Evolutionary conservation across 92 coral and sea anemone species (phyloP).

Genomic region (Zoanthus sociatus): DNA sequence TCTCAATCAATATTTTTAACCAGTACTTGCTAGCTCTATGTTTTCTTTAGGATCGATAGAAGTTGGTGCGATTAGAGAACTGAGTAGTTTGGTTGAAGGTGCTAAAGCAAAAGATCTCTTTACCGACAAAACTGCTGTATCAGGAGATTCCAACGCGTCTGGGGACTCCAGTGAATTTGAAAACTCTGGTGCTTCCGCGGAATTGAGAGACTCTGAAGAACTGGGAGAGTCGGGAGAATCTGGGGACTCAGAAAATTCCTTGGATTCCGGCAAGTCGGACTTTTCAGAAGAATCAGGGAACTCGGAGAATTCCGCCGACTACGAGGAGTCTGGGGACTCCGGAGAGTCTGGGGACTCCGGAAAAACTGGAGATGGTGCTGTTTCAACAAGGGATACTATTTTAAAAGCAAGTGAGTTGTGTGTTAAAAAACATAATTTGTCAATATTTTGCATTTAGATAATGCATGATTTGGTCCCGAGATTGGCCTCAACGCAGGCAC

Average conservation of each 20-base stretch:
- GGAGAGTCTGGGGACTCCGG: not conserved
- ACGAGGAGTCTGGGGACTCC: not conserved
- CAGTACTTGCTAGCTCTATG: too few species aligned
- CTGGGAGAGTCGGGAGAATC: slow-evolving; percentile 2
- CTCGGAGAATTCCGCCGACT: not conserved
- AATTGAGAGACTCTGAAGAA: not conserved
- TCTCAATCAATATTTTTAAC: too few species aligned
- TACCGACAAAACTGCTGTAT: not conserved
- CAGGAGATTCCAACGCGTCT: not conserved
- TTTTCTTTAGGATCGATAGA: too few species aligned
- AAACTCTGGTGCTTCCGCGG: not conserved
- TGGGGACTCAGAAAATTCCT: not conserved
- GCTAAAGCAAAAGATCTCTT: not conserved
- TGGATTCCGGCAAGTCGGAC: not conserved
- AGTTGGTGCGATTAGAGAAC: not conserved
- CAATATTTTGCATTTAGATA: too few species aligned
- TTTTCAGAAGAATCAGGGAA: not conserved
- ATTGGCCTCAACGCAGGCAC: too few species aligned
- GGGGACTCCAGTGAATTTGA: not conserved
- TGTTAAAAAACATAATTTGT: too few species aligned
- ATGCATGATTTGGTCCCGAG: too few species aligned
- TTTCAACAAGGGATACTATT: slow-evolving; percentile 7
- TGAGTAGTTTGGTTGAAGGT: not conserved
- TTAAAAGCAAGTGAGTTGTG: not conserved
- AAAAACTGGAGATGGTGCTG: not conserved